Evolutionary conservation across 2,113 vertebrate species (phyloP), one percentile per base, ranked within the genome.

Genomic region (Vidua chalybeata): DNA sequence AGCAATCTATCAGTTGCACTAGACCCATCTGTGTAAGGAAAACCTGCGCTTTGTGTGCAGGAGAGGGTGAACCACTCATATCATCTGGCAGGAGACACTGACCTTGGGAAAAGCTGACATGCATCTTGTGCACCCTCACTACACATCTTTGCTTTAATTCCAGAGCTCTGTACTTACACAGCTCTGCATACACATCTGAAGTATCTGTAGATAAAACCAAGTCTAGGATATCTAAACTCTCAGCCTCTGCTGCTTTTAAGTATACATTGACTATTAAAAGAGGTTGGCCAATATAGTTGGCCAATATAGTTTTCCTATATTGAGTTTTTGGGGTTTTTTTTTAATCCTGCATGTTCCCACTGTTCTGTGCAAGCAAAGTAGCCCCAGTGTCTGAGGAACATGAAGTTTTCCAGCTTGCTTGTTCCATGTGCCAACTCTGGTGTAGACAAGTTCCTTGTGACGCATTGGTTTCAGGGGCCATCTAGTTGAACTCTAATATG

Each of bases 361-460:
- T 39, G 6, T 19, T 52, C 19, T 13, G 5, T 56, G 15, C 8
- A 61, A 73, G 72, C 0, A 0, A 27, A 68, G 19, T 8, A 82
- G 7, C 8, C 22, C 5, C n/a, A 23, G 3, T 48, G 10, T 30
- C n/a, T 31, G 26, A 86, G 17, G 15, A 62, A 41, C 6, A 45
- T 0, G 2, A 79, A 46, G 13, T 52, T 76, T 58, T 54, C 55
- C 23, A 5, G 3, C 49, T 55, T 55, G 13, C 45, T 91, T 56
- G 8, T 41, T 69, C 27, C 12, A 22, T 13, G 10, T 37, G 17
- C 7, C 55, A 84, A 0, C 27, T 81, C 19, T 2, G 1, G 3
- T 10, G 21, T 4, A 79, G 27, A 15, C 6, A 45, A 77, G 11
- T 12, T 56, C 46, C 23, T 61, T n/a, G 17, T 19, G 30, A 94